Percentiles rank a stretch among this genome's conserved stretches.
Conservation (phyloP, 2,113 vertebrate genomes). For the Tupaia chinensis region DNA sequence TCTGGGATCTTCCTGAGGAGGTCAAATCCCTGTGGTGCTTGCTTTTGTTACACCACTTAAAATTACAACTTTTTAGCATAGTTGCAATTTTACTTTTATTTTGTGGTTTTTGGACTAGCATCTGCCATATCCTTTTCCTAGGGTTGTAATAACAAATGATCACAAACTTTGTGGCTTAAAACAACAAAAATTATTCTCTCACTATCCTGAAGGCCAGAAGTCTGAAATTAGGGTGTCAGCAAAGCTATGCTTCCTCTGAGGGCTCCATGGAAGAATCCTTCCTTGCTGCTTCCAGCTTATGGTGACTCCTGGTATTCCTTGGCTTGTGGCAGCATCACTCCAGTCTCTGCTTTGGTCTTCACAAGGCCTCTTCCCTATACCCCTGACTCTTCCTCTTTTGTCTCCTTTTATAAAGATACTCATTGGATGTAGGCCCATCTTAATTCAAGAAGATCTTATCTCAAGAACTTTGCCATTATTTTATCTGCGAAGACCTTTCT, state of each 20-base stretch:
- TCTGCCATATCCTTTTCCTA: slow-evolving; percentile 29
- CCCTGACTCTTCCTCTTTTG: slow-evolving; percentile 12
- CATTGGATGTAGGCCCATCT: not conserved
- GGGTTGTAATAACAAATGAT: not conserved
- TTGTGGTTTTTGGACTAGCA: not conserved
- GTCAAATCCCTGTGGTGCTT: not conserved
- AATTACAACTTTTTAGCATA: not conserved
- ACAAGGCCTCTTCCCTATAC: not conserved
- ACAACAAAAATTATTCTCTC: slow-evolving; percentile 24
- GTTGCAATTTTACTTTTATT: slow-evolving; percentile 50
- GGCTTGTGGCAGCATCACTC: not conserved
- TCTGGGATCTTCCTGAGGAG: not conserved
- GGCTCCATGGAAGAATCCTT: not conserved
- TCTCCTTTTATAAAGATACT: not conserved
- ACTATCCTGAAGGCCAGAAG: not conserved
- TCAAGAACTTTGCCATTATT: not conserved
- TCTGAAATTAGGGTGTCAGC: not conserved
- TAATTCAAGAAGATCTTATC: not conserved
- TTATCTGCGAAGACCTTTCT: not conserved
- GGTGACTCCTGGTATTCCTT: not conserved
- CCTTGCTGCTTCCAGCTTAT: not conserved
- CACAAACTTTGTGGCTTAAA: not conserved
- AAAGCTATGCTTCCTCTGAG: not conserved
- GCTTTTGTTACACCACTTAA: slow-evolving; percentile 5
- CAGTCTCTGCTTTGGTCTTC: not conserved